A percentile compares a stretch with the other conserved stretches of the same genome.
Conservation (phyloP, 2,113 vertebrate species). For the Anarhynchus alexandrinus region DNA sequence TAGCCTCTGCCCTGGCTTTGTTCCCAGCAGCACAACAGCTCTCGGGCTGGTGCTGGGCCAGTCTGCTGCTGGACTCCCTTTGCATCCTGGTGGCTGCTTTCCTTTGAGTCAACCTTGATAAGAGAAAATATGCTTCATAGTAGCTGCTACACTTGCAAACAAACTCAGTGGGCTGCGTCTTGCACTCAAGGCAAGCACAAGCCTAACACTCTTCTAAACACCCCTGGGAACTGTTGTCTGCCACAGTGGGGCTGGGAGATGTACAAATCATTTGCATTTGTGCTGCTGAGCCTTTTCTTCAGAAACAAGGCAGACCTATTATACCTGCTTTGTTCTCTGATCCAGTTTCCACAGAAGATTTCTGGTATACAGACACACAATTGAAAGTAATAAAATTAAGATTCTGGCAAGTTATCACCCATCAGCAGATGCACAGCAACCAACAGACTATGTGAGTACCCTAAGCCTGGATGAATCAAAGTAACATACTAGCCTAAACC, state of each 20-base stretch:
- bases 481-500: background rate
- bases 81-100: slow-evolving; percentile 11
- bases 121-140: slow-evolving; percentile 19
- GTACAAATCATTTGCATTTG: background rate
- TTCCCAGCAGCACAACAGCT: background rate
- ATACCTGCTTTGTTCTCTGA: background rate
- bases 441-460: background rate
- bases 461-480: background rate
- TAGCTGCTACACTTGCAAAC: background rate
- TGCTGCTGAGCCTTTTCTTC: background rate
- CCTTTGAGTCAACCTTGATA: slow-evolving; percentile 60
- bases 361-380: background rate
- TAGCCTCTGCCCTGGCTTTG: slow-evolving; percentile 54
- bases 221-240: background rate
- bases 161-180: background rate
- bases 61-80: slow-evolving; percentile 20
- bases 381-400: background rate
- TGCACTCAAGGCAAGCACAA: background rate
- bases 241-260: background rate
- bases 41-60: background rate
- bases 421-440: background rate
- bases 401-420: background rate
- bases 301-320: background rate
- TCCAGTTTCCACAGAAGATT: background rate
- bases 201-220: background rate